Base-by-base conservation (phyloP, 1,140 invertebrate species). In the Xylocopa sonorina region DNA sequence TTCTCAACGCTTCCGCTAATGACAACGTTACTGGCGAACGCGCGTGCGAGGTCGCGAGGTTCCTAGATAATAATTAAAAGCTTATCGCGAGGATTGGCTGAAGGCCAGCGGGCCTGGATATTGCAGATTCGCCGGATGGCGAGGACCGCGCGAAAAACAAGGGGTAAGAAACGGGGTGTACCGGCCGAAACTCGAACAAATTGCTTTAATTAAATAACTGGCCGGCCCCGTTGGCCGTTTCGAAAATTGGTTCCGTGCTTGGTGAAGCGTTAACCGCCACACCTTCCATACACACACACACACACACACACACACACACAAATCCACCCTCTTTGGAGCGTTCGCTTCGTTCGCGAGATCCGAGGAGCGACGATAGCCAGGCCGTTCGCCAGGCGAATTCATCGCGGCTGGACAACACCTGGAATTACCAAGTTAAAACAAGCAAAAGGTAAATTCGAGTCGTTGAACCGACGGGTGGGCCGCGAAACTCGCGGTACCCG, bases 121-220 rank as follows among this genome's bases (percentile, higher is more conserved):
- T 85, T 80, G 84, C 83, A 58, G 83, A 48, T 82, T 81, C 81
- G 46, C 68, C 32, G 51, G 60, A 43, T 27, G 32, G 29, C 7
- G 50, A 32, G 43, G 74, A 58, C n/a, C 21, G 18, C 16, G 43
- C 50, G 29, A 68, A 73, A 84, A 81, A 74, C 71, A 73, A 79
- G 60, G 16, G 57, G 71, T 50, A 67, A 72, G 67, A 57, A 67
- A 72, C 50, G 76, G 68, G 34, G 29, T 63, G 46, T 75, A 66
- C 68, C 71, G 34, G 60, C 50, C 46, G 38, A 53, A 78, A 72
- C 73, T 79, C 80, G 79, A 85, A 86, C 85, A 85, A 86, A 86
- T 86, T 85, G 84, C 84, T 85, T 86, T 86, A 86, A 86, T 86
- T 86, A 85, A 86, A 86, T 86, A 86, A 86, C 67, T 46, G n/a